Conservation (phyloP, 2,888 invertebrate species). For the Camponotus fellah region DNA sequence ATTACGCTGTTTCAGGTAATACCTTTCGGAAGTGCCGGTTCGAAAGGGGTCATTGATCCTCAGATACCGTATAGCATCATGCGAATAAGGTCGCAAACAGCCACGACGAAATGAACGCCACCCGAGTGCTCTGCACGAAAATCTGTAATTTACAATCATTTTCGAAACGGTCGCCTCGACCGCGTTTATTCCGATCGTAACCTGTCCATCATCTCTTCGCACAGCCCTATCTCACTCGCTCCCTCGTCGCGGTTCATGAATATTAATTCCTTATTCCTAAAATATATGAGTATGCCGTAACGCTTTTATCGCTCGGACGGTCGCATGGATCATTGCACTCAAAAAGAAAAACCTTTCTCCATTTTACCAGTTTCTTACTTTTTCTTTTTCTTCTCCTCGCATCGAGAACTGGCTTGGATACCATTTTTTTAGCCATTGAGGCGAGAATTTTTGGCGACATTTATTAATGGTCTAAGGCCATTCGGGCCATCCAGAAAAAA, state of each 20-base stretch:
- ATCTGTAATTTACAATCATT: conserved; percentile 77
- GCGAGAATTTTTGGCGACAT: conserved; percentile 64
- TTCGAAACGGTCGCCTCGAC: conserved; percentile 62
- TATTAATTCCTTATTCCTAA: conserved; percentile 72
- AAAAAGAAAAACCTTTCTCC: conserved; percentile 36
- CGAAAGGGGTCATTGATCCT: conserved; percentile 60
- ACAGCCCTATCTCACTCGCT: background rate
- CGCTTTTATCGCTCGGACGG: conserved; percentile 66
- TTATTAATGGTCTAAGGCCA: conserved; percentile 75
- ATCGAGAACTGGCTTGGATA: background rate
- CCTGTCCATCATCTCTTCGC: conserved; percentile 61
- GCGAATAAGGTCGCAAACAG: conserved; percentile 45
- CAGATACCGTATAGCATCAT: conserved; percentile 32
- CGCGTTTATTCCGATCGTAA: conserved; percentile 58
- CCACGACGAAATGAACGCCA: conserved; percentile 47
- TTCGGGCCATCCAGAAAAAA: conserved; percentile 77
- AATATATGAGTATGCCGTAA: conserved; percentile 65
- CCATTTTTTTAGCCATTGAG: conserved; percentile 10
- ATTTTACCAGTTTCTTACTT: background rate
- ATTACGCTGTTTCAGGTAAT: conserved; percentile 47
- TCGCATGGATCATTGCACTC: conserved; percentile 66
- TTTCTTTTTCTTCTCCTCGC: background rate
- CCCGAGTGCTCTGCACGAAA: conserved; percentile 58
- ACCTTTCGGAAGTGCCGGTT: conserved; percentile 73
- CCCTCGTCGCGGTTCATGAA: conserved; percentile 69